Percentiles rank a stretch among this genome's conserved stretches.
phyloP scores from a whole-genome alignment of 2,113 vertebrate species.

The Paramormyrops kingsleyae region DNA sequence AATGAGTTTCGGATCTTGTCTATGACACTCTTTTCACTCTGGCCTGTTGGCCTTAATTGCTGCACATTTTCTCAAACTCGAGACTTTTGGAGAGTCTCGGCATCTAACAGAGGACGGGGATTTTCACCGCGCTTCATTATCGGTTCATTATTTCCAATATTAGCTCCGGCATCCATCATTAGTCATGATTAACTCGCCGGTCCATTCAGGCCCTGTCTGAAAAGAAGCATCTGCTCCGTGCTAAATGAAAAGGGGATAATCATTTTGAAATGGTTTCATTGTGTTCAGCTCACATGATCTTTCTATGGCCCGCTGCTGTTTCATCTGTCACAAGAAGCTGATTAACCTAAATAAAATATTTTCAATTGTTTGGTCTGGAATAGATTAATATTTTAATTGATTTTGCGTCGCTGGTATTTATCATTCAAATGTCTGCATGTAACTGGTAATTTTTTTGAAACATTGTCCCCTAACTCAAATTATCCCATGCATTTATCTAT shows the following conservation, averaged over 20 bases:
- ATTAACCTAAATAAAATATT: background rate
- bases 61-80: background rate
- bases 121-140: background rate
- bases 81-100: background rate
- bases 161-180: background rate
- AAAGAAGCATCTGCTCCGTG: background rate
- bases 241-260: background rate
- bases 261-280: background rate
- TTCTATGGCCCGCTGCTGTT: background rate
- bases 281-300: background rate
- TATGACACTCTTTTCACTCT: background rate
- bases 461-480: background rate
- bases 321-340: background rate
- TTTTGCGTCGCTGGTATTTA: background rate
- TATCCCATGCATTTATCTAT: background rate
- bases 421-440: background rate
- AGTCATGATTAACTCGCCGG: background rate
- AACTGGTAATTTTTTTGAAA: background rate
- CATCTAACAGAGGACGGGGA: background rate
- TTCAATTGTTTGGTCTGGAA: background rate
- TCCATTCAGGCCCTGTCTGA: background rate
- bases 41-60: background rate
- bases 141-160: background rate
- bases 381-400: background rate
- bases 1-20: background rate